Conservation (phyloP, 2,797 vertebrate species). For the Notolepis coatsorum region DNA sequence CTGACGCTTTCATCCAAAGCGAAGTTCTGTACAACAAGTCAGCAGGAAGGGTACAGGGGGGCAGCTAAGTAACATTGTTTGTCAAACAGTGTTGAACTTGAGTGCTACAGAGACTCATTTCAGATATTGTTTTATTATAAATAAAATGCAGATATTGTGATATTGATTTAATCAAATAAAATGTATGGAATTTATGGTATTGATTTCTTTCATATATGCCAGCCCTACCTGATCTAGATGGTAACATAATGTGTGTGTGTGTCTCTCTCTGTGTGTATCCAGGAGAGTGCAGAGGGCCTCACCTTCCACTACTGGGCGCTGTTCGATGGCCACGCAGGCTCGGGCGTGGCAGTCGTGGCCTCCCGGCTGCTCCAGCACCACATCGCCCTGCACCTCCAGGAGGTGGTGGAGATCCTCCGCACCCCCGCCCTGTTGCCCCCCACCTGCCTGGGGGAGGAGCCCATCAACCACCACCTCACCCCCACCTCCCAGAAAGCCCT, state of each 20-base stretch:
- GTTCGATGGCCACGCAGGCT: constrained; percentile 96
- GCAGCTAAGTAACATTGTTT: constrained; percentile 11
- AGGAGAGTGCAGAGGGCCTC: constrained; percentile 86
- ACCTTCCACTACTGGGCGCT: constrained; percentile 94
- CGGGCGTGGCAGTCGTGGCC: constrained; percentile 91
- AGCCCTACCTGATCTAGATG: too few species aligned
- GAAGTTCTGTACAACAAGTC: too few species aligned
- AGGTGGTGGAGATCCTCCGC: constrained; percentile 90
- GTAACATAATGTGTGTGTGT: neutral
- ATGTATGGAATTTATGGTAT: too few species aligned
- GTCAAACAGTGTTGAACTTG: constrained; percentile 2
- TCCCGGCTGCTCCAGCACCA: constrained; percentile 93
- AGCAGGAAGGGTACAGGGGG: too few species aligned
- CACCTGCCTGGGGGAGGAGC: constrained; percentile 93
- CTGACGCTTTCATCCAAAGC: too few species aligned
- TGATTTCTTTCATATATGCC: too few species aligned
- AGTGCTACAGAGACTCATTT: too few species aligned
- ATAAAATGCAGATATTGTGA: too few species aligned
- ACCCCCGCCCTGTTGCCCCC: constrained; percentile 85
- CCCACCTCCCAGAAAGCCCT: constrained; percentile 84
- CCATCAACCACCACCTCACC: constrained; percentile 72
- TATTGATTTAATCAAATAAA: too few species aligned
- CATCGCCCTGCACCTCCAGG: constrained; percentile 91
- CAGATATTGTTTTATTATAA: too few species aligned
- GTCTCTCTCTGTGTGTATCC: constrained; percentile 15